These are phyloP conservation scores for Spisula solida DNA, from an alignment of 2,888 invertebrate species.

Conservation along the genomic window DNA sequence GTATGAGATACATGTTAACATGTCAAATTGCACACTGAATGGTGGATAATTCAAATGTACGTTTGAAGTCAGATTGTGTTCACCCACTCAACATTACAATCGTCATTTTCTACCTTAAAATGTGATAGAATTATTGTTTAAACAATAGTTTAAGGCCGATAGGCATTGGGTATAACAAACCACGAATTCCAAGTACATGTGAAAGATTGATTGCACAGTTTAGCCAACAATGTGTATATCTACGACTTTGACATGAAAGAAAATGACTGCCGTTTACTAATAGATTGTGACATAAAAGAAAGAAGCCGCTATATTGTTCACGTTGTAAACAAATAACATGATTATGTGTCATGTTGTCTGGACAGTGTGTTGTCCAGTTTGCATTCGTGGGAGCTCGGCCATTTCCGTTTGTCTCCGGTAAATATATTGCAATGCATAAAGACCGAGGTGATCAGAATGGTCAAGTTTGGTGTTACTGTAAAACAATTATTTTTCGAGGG, in stretches of 20 bases:
- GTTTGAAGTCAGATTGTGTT: background rate
- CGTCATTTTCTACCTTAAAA: background rate
- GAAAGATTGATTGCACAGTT: background rate
- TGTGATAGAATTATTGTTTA: background rate
- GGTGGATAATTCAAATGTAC: background rate
- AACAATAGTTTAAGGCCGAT: background rate
- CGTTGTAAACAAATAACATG: background rate
- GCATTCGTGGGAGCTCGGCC: no score
- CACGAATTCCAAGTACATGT: background rate
- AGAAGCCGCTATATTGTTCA: no score
- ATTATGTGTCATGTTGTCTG: slow-evolving; percentile 20
- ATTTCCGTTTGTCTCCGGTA: no score
- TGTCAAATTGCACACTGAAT: background rate
- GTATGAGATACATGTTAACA: background rate
- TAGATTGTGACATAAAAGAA: no score
- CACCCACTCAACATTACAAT: background rate
- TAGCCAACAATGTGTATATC: background rate
- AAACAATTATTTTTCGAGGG: no score
- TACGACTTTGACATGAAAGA: background rate
- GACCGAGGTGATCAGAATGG: no score
- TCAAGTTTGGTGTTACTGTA: no score
- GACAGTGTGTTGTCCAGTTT: background rate
- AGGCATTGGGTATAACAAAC: background rate
- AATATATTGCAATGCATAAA: no score
- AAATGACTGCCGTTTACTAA: background rate